Conservation (phyloP, 2,797 vertebrate genomes). For the Chlorospingus semifuscus region DNA sequence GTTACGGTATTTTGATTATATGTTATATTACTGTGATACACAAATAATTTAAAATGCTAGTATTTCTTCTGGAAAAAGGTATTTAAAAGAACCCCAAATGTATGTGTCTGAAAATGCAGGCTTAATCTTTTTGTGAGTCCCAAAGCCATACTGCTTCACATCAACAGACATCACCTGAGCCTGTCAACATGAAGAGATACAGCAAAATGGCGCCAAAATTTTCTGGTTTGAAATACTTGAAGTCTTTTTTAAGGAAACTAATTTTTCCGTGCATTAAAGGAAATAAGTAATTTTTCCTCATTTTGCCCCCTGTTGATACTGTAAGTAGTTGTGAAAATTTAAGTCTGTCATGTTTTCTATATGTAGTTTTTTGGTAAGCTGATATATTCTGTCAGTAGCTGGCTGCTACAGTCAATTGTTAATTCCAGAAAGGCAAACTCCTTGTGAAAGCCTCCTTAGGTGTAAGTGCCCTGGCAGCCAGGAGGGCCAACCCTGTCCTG, state of each 20-base stretch:
- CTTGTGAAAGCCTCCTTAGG: background rate
- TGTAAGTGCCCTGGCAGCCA: background rate
- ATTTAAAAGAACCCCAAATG: background rate
- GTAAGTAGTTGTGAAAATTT: background rate
- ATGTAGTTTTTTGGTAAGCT: background rate
- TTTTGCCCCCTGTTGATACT: rapidly evolving
- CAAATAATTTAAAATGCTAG: background rate
- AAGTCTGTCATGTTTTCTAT: background rate
- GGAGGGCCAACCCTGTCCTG: background rate
- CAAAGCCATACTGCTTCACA: background rate
- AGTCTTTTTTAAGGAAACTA: background rate
- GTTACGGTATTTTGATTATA: constrained; percentile 5
- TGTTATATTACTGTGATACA: background rate
- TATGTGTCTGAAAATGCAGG: background rate
- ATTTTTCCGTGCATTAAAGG: background rate
- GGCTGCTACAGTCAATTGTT: background rate
- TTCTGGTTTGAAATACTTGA: background rate
- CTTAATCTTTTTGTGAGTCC: background rate
- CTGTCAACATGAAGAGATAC: background rate
- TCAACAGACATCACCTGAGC: background rate
- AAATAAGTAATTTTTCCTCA: background rate
- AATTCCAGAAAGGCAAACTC: background rate
- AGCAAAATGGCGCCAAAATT: background rate
- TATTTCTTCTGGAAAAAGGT: background rate
- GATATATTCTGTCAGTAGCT: background rate